phyloP scores from a whole-genome alignment of 35 echinoderm and acorn worm genomes.

The Apostichopus japonicus region DNA sequence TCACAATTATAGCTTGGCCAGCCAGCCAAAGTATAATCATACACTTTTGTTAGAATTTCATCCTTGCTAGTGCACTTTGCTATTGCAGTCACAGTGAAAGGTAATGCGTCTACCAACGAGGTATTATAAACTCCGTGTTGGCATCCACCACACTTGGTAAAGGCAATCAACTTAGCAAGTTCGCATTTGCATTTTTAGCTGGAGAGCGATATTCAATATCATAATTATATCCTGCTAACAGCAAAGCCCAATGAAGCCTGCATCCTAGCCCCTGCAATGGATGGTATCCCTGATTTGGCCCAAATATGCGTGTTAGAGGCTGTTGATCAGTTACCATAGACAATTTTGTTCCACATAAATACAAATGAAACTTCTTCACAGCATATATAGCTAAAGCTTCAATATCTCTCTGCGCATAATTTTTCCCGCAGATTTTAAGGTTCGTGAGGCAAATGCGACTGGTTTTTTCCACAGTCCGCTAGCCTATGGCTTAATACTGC shows the following conservation, averaged over 20 bases:
- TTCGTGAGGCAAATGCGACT: slow-evolving; percentile 68
- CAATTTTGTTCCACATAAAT: slow-evolving; percentile 57
- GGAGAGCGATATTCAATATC: slow-evolving; percentile 21
- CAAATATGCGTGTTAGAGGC: slow-evolving; percentile 47
- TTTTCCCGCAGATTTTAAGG: slow-evolving; percentile 51
- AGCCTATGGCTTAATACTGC: slow-evolving; percentile 63
- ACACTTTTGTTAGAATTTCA: slow-evolving; percentile 14
- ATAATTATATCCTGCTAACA: slow-evolving; percentile 14
- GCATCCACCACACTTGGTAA: not conserved
- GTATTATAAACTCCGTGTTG: not conserved
- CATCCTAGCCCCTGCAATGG: slow-evolving; percentile 61
- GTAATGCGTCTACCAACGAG: no score
- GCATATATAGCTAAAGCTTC: slow-evolving; percentile 73
- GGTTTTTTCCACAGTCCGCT: slow-evolving; percentile 47
- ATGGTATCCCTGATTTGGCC: slow-evolving; percentile 58
- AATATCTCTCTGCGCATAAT: slow-evolving; percentile 71
- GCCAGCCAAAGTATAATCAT: slow-evolving; percentile 17
- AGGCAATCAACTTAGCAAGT: slow-evolving; percentile 9
- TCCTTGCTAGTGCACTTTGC: not conserved
- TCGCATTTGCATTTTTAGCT: slow-evolving; percentile 24
- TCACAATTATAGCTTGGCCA: not conserved
- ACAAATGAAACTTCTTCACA: slow-evolving; percentile 61
- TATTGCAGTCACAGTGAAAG: not conserved
- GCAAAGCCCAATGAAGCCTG: slow-evolving; percentile 30
- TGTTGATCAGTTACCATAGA: slow-evolving; percentile 64